A percentile compares a stretch with the other conserved stretches of the same genome.
Conservation (phyloP, 2,113 vertebrate species). For the Siphamia tubifer region DNA sequence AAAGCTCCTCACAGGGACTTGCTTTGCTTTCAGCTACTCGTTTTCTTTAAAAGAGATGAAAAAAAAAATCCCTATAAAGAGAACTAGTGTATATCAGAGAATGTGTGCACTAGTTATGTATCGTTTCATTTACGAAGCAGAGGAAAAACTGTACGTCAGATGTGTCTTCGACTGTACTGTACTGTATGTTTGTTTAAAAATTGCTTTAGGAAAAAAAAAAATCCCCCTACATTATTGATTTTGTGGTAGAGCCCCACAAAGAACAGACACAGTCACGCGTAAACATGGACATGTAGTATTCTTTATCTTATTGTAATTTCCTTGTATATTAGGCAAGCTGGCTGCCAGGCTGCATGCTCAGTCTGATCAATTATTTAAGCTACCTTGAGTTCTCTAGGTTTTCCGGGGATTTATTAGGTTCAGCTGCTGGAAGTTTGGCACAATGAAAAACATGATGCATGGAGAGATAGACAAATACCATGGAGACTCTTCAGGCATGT, state of each 20-base stretch:
- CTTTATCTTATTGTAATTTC: conserved; percentile 65
- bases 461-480: conserved; percentile 42
- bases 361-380: conserved; percentile 77
- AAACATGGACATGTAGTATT: conserved; percentile 44
- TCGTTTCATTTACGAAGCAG: background rate
- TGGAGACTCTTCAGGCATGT: conserved; percentile 52
- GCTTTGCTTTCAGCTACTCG: background rate
- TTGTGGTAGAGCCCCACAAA: conserved; percentile 14
- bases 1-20: conserved; percentile 41
- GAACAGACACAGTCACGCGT: conserved; percentile 5
- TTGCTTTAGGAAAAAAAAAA: conserved; percentile 26
- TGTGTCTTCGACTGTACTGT: conserved; percentile 13
- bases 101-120: background rate
- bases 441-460: conserved; percentile 56
- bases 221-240: conserved; percentile 27
- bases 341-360: conserved; percentile 60
- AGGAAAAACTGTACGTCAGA: background rate
- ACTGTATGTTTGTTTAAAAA: conserved; percentile 2
- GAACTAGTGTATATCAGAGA: background rate
- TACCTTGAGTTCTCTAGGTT: conserved; percentile 69
- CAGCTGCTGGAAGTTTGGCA: conserved; percentile 67
- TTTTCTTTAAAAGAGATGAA: conserved; percentile 12
- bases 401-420: conserved; percentile 71
- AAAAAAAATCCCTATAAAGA: background rate
- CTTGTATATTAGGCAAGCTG: conserved; percentile 66